phyloP scores from a whole-genome alignment of 1,140 invertebrate species.

The Drosophila bifasciata region DNA sequence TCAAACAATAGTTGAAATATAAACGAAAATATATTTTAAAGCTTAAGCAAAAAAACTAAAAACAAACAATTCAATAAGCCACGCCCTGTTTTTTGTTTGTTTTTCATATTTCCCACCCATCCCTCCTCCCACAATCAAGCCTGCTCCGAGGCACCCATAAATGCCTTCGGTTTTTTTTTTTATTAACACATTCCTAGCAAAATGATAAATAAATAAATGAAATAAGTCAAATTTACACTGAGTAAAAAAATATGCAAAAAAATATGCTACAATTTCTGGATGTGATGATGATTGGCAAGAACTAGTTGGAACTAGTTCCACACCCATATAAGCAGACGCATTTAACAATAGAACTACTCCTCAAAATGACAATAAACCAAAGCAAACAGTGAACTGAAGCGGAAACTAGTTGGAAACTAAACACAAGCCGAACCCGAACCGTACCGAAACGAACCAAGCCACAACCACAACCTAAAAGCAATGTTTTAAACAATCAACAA shows the following conservation, averaged over 20 bases:
- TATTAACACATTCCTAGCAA: constrained; percentile 10
- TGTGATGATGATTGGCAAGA: constrained; percentile 3
- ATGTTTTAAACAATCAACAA: constrained; percentile 24
- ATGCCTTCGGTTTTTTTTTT: constrained; percentile 19
- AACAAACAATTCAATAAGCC: no score
- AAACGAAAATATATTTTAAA: constrained; percentile 5
- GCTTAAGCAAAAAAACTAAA: neutral
- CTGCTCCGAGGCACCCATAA: constrained; percentile 23
- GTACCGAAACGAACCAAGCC: neutral
- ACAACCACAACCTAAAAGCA: neutral
- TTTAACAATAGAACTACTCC: constrained; percentile 36
- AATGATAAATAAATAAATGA: constrained; percentile 5
- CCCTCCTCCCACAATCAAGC: neutral
- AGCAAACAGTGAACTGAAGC: constrained; percentile 11
- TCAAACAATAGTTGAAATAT: constrained; percentile 55
- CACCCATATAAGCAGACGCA: constrained; percentile 13
- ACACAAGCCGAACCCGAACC: constrained; percentile 3
- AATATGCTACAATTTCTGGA: constrained; percentile 11
- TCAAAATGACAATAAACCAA: constrained; percentile 58
- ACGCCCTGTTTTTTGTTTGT: no score
- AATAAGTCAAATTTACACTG: constrained; percentile 4
- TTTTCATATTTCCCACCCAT: no score
- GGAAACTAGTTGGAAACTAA: constrained; percentile 1
- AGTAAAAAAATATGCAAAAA: constrained; percentile 26
- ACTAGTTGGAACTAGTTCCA: constrained; percentile 28